These are phyloP conservation scores for Microcebus tavaratra DNA, from an alignment of 2,113 vertebrate species.

Conservation along the genomic window DNA sequence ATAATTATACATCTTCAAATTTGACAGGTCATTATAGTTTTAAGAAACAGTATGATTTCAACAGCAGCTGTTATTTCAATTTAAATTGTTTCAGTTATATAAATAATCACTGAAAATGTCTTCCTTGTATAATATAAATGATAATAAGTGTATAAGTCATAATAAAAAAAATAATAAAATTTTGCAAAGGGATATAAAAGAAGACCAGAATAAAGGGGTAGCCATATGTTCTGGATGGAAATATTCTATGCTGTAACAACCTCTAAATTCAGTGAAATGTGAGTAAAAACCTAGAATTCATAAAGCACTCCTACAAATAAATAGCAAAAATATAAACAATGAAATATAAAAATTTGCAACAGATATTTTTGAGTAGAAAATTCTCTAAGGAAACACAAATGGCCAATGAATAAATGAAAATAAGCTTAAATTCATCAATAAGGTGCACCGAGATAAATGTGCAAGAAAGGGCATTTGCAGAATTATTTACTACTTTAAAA, in stretches of 20 bases:
- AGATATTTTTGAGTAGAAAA: background rate
- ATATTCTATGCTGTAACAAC: background rate
- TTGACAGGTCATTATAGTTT: background rate
- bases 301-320: background rate
- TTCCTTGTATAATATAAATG: background rate
- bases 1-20: background rate
- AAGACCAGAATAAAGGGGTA: background rate
- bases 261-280: constrained; percentile 12
- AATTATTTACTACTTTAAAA: background rate
- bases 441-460: background rate
- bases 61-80: background rate
- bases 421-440: constrained; percentile 4
- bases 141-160: background rate
- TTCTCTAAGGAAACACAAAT: background rate
- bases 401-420: background rate
- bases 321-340: background rate
- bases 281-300: background rate
- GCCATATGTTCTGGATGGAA: background rate
- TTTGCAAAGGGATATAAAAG: background rate
- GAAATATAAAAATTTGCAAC: background rate
- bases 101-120: background rate
- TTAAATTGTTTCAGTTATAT: background rate
- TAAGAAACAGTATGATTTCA: background rate
- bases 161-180: background rate
- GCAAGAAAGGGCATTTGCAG: background rate